A percentile compares a stretch with the other conserved stretches of the same genome.
Conservation (phyloP, 1,140 invertebrate species). For the Heliconius hewitsoni region DNA sequence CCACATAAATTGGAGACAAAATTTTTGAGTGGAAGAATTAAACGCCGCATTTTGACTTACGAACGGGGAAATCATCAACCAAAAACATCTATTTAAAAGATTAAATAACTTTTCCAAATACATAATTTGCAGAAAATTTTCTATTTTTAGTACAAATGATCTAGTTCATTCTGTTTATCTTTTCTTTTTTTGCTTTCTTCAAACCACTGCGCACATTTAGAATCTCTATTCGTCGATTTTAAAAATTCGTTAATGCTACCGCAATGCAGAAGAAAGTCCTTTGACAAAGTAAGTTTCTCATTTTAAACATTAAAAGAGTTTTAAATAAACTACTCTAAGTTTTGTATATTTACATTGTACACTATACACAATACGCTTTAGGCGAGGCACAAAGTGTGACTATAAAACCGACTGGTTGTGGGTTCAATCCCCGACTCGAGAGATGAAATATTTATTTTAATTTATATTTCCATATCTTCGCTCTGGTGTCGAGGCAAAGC, state of each 20-base stretch:
- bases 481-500: too few species aligned
- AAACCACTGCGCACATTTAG: not conserved
- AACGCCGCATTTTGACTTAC: too few species aligned
- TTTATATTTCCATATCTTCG: too few species aligned
- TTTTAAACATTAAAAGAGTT: not conserved
- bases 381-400: too few species aligned
- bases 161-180: not conserved
- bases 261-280: not conserved
- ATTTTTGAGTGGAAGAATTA: too few species aligned
- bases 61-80: too few species aligned
- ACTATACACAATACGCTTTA: not conserved
- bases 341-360: not conserved
- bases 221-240: not conserved
- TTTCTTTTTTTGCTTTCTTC: not conserved
- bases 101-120: too few species aligned
- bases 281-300: not conserved
- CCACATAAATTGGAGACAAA: too few species aligned
- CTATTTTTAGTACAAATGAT: not conserved
- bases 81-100: too few species aligned
- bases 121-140: not conserved
- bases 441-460: too few species aligned
- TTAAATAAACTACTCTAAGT: not conserved
- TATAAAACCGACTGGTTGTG: too few species aligned
- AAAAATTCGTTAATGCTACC: conserved; percentile 3
- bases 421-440: too few species aligned